Percentiles rank a stretch among this genome's conserved stretches.
Conservation (phyloP, 64 coral and sea anemone genomes). For the Stichodactyla helianthus region DNA sequence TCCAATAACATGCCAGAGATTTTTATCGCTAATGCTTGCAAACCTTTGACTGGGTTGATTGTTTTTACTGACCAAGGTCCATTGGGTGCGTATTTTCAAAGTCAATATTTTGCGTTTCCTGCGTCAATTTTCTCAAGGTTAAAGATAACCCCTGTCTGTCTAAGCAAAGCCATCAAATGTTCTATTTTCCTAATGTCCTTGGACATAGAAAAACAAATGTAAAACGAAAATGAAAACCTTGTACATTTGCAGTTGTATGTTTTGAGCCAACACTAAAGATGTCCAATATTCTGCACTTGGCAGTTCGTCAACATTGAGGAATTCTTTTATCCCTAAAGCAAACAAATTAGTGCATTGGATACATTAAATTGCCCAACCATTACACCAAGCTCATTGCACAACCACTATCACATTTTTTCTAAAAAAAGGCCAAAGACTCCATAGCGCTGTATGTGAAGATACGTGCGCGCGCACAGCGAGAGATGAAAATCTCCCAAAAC, state of each 20-base stretch:
- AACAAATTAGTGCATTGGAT: background rate
- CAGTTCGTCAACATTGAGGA: background rate
- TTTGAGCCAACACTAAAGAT: background rate
- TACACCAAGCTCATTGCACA: background rate
- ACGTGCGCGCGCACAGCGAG: background rate
- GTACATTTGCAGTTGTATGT: background rate
- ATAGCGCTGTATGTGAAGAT: background rate
- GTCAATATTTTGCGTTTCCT: background rate
- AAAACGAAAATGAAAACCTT: too few species aligned
- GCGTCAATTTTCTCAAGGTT: background rate
- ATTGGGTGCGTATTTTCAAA: background rate
- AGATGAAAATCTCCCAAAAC: background rate
- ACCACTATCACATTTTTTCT: background rate
- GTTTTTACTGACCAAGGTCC: background rate
- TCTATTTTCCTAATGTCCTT: background rate
- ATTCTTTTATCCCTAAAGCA: background rate
- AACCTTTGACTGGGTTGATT: background rate
- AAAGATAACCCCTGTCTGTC: background rate
- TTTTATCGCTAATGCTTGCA: background rate
- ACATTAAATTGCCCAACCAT: too few species aligned
- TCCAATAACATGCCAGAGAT: slow-evolving; percentile 11
- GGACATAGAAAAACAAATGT: background rate
- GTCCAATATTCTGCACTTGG: background rate
- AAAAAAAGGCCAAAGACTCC: background rate
- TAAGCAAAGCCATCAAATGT: background rate